Evolutionary conservation across 2,113 vertebrate species (phyloP), one percentile per base, ranked within the genome.

Genomic region (Phoenicopterus ruber): DNA sequence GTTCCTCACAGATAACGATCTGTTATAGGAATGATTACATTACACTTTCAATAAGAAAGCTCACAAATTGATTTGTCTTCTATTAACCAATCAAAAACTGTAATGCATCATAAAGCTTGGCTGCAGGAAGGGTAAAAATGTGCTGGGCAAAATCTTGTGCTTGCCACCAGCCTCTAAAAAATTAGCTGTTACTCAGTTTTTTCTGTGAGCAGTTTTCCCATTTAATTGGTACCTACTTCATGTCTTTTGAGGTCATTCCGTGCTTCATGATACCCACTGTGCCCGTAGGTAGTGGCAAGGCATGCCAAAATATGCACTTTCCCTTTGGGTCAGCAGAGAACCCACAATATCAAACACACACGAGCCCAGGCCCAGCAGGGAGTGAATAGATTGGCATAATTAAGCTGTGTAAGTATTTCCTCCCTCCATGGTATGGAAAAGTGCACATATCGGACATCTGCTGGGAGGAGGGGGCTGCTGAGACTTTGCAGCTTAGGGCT

Each of bases 61-160:
- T 87, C 78, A 50, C 57, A 61, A 79, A 92, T 76, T 67, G 69
- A 77, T 92, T 89, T 83, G 77, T 79, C 83, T 87, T 42, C 73
- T 84, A 16, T 66, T 57, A 81, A 72, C 69, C 19, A 90, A 36
- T 72, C 52, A 62, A 67, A 83, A 80, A 19, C 21, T 25, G 31
- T 18, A 50, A 67, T 47, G 36, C 38, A 59, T 62, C 67, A 14
- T 17, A 61, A 81, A 71, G 25, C 58, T 50, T 38, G 62, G 61
- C 38, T 78, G 42, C 34, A 34, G 52, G 36, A 84, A 46, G 40
- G 46, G 14, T 29, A 36, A 44, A 29, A 21, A 79, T 52, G 10
- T 17, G 18, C 22, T 6, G 4, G 46, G 54, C 15, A 57, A 40
- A 72, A 44, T 21, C 42, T 59, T 50, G 31, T 8, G 17, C 13